Evolutionary conservation across 2,888 invertebrate genomes (phyloP), one percentile per base, ranked within the genome.

Genomic region (Metalampra italica): DNA sequence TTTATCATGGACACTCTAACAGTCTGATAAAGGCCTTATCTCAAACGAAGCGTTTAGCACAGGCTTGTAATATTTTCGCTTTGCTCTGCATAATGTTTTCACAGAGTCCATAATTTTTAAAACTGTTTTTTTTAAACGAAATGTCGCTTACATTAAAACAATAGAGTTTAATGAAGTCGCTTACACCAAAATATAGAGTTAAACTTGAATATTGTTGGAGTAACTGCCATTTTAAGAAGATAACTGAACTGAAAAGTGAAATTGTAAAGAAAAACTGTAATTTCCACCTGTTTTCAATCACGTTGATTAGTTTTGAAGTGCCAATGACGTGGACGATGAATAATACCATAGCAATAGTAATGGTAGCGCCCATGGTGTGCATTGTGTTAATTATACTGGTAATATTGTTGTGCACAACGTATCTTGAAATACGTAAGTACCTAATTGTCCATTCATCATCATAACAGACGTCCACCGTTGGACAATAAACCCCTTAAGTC

Each of bases 21-120:
- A 22, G 3, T 29, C 15, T 43, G 43, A 43, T 43, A 43, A 11
- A 3, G 14, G 13, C 43, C 34, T 43, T 43, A 43, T 43, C 43
- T 1, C 11, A 7, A 15, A 8, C 11, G 12, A 4, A n/a, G 13
- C 11, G 12, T 42, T 42, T 29, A 42, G 8, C 7, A 13, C 42
- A 13, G 42, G 11, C 9, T 22, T 12, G 29, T 42, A 29, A n/a
- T 42, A n/a, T 42, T 29, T 30, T 9, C 8, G 12, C 30, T 30
- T 12, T 42, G 30, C 8, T 15, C 29, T 12, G 29, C 30, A 29
- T 13, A 22, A 22, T 3, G 22, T 22, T 22, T 22, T 22, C 22
- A 22, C 22, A 5, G 22, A 22, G 22, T 22, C 5, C 22, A 22
- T 22, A 22, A 22, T 22, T 22, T 22, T 22, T 39, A 39, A 13